Evolutionary conservation across 2,888 invertebrate genomes (phyloP), one percentile per base, ranked within the genome.

Genomic region (Leptura quadrifasciata): DNA sequence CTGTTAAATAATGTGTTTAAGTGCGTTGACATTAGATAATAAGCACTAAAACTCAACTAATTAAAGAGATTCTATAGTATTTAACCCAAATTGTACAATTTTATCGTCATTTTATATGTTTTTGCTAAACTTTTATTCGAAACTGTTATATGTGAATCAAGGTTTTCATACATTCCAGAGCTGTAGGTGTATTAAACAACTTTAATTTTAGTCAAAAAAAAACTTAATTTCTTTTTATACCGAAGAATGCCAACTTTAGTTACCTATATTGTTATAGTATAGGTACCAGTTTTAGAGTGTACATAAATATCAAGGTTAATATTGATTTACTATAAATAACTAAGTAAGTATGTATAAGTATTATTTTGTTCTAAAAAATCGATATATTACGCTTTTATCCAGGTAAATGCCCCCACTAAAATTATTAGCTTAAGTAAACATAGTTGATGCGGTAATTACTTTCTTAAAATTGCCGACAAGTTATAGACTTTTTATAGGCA

Each of bases 251-350:
- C 24, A 24, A 12, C 5, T 27, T 60, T 20, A 57, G 24, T 24
- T 31, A 31, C 8, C 5, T 58, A 2, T 1, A 9, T 17, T 21
- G 12, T 60, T 24, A 60, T 60, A n/a, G 58, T n/a, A n/a, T n/a
- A n/a, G n/a, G n/a, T 60, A 60, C n/a, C 58, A 60, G 58, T 60
- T 27, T 60, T 27, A 60, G 15, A 60, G 21, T 24, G 20, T 24
- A 24, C 8, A 24, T 15, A 57, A 57, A 57, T 57, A 60, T 60
- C 58, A 60, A 60, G 58, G 58, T 60, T 60, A 60, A 21, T 60
- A 60, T 60, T 60, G 58, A 60, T 60, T 60, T 60, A 60, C 5
- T 60, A 24, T 60, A 60, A 27, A 60, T 60, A n/a, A n/a, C n/a
- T n/a, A 60, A 8, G 58, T 24, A 8, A 27, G n/a, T 27, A 27